A percentile compares a stretch with the other conserved stretches of the same genome.
Evolutionary conservation across 2,888 invertebrate genomes (phyloP).

Genomic region (Anagyrus pseudococci): DNA sequence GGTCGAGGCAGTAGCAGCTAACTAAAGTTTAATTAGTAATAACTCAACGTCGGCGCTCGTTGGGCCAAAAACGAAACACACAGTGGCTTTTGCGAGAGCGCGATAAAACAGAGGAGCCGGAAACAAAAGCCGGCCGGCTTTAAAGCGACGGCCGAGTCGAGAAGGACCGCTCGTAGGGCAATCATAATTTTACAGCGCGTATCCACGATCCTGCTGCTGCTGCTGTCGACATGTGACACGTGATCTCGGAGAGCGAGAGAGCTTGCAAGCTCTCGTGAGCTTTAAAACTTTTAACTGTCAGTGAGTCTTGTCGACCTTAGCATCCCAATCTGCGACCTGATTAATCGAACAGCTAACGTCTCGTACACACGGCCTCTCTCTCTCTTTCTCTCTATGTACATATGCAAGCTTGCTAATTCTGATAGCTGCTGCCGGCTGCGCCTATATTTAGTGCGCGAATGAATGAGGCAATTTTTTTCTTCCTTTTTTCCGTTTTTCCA

Average conservation of each 20-base stretch:
- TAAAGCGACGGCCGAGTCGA: too few species aligned
- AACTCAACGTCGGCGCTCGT: not conserved
- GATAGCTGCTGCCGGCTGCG: not conserved
- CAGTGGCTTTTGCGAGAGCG: not conserved
- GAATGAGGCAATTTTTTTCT: conserved; percentile 4
- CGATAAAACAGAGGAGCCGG: too few species aligned
- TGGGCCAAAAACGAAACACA: not conserved
- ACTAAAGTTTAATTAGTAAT: not conserved
- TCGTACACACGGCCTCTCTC: too few species aligned
- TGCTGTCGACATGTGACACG: too few species aligned
- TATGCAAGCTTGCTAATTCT: too few species aligned
- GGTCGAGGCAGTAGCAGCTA: not conserved
- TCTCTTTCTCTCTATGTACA: too few species aligned
- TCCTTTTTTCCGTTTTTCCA: conserved; percentile 6
- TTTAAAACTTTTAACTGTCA: not conserved
- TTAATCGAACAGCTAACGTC: not conserved
- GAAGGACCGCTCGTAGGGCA: too few species aligned
- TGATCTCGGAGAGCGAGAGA: too few species aligned
- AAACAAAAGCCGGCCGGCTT: too few species aligned
- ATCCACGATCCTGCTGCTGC: too few species aligned
- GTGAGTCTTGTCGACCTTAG: not conserved
- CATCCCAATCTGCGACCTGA: not conserved
- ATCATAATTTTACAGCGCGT: not conserved
- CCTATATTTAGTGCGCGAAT: conserved; percentile 6
- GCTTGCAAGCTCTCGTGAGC: not conserved